Evolutionary conservation across 2,797 vertebrate species (phyloP), one percentile per base, ranked within the genome.

Genomic region (Apodemus agrarius): DNA sequence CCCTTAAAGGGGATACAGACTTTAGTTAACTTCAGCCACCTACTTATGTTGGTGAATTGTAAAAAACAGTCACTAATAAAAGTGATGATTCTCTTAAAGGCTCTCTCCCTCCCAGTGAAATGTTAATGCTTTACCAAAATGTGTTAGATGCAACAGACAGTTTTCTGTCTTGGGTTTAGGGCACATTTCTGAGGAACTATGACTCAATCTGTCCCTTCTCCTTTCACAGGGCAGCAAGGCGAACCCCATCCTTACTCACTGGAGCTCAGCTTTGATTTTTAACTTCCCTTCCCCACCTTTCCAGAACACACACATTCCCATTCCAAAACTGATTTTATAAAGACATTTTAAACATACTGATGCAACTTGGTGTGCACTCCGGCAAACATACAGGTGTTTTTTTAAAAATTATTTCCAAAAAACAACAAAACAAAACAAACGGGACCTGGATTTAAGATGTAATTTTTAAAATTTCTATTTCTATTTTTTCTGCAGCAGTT

Each of bases 191-290:
- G 96, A 97, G 97, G 97, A 97, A 98, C 97, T 98, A 97, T 98
- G 97, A 98, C 98, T 98, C 98, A 98, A 97, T 98, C 98, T 98
- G 98, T 98, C 98, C 98, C 98, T 98, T 98, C 98, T 98, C 98
- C 98, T 98, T 98, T 98, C 98, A 98, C 98, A 98, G 98, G 98
- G 98, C 98, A 98, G 98, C 98, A 98, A 98, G 97, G 98, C 98
- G 98, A 98, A 98, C 98, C 98, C 98, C 98, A 98, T 98, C 98
- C 98, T 98, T 98, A 97, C 98, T 98, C 98, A 98, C 98, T 98
- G 98, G 98, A 98, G 97, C 97, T 98, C 98, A 98, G 97, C 98
- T 98, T 98, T 98, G 98, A 98, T 98, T 98, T 97, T 98, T 98
- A 97, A 96, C 98, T 83, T 95, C 96, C 97, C 97, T 97, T 94